phyloP scores from a whole-genome alignment of 1,140 invertebrate genomes.

The Dryas iulia region DNA sequence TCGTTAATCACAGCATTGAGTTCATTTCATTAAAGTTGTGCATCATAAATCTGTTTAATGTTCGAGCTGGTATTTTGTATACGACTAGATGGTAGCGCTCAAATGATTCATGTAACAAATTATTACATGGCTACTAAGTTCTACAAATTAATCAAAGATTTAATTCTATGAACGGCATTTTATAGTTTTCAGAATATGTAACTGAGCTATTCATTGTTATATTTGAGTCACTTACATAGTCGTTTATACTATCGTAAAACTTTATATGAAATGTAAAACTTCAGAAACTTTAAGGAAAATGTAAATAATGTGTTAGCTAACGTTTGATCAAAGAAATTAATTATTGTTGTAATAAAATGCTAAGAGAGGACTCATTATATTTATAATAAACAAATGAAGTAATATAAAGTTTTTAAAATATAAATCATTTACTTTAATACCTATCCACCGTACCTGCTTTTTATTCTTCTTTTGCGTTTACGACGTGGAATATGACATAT shows the following conservation, averaged over 20 bases:
- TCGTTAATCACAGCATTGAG: conserved; percentile 13
- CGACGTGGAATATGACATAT: not conserved
- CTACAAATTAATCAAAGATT: conserved; percentile 48
- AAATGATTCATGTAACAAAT: conserved; percentile 47
- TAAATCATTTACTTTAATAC: not conserved
- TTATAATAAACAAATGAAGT: too few species aligned
- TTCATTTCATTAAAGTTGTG: not conserved
- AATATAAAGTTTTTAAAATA: not conserved
- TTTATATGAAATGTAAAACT: conserved; percentile 4
- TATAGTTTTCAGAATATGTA: conserved; percentile 39
- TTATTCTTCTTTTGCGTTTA: not conserved
- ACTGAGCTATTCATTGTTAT: not conserved
- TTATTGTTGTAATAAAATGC: too few species aligned
- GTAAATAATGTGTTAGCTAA: not conserved
- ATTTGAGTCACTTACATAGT: conserved; percentile 36
- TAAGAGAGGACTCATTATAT: too few species aligned
- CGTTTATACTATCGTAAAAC: not conserved
- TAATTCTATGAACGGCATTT: conserved; percentile 43
- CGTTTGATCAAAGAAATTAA: not conserved
- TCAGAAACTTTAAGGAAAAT: conserved; percentile 29
- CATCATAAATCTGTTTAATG: conserved; percentile 24
- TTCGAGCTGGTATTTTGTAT: conserved; percentile 16
- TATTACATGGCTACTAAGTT: conserved; percentile 48
- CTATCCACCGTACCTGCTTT: not conserved
- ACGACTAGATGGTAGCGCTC: conserved; percentile 30